phyloP scores from a whole-genome alignment of 2,113 vertebrate species.

The Rhabdomys dilectus region DNA sequence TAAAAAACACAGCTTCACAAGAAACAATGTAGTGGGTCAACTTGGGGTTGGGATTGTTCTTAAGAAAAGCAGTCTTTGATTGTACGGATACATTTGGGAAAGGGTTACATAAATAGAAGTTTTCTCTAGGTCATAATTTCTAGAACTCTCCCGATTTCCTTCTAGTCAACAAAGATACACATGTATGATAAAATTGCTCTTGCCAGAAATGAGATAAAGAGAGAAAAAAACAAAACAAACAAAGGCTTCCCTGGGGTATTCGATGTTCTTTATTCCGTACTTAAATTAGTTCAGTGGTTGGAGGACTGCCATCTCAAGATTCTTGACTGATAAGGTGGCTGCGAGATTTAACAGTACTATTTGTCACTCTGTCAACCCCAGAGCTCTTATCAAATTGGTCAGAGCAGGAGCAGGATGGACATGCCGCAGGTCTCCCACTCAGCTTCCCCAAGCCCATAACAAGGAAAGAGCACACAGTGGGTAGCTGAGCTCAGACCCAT shows the following conservation, averaged over 20 bases:
- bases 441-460: neutral
- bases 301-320: conserved; percentile 65
- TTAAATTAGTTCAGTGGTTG: conserved; percentile 67
- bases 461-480: neutral
- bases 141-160: conserved; percentile 51
- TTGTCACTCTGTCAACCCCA: neutral
- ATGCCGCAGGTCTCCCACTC: neutral
- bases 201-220: conserved; percentile 60
- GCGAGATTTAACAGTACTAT: neutral
- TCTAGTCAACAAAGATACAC: conserved; percentile 65
- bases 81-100: conserved; percentile 1
- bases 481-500: neutral
- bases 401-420: neutral
- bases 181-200: conserved; percentile 67
- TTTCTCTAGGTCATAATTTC: conserved; percentile 46
- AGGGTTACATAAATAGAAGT: conserved; percentile 43
- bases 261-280: conserved; percentile 73
- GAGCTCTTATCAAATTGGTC: conserved; percentile 17
- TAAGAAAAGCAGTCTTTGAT: neutral
- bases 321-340: conserved; percentile 74
- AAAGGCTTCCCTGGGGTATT: conserved; percentile 63
- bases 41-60: neutral
- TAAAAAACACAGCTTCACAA: neutral
- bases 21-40: conserved; percentile 1
- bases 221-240: conserved; percentile 38